Evolutionary conservation across 2,113 vertebrate genomes (phyloP).

Genomic region (Amazona vittata): DNA sequence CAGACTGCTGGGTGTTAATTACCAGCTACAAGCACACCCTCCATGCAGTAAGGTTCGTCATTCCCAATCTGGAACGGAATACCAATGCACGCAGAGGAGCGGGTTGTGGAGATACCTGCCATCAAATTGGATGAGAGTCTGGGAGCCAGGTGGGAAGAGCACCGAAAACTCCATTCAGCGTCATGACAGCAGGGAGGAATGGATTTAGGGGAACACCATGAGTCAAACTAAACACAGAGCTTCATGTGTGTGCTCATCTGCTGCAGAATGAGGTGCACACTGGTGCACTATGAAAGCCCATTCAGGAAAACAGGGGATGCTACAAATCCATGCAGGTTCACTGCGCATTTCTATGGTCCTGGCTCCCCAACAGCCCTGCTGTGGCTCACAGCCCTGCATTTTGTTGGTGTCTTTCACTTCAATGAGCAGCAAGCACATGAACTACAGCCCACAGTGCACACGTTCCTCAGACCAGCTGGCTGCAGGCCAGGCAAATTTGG

Average conservation of each 20-base stretch:
- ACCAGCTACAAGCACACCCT: slow-evolving; percentile 36
- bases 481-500: neutral
- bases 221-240: neutral
- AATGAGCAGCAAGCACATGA: neutral
- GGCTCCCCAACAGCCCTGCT: neutral
- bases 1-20: slow-evolving; percentile 40
- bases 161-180: neutral
- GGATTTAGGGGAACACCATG: neutral
- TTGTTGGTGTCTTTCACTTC: neutral
- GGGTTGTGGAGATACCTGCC: neutral
- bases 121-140: neutral
- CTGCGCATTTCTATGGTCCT: neutral
- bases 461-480: neutral
- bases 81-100: neutral
- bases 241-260: neutral
- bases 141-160: neutral
- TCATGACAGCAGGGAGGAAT: neutral
- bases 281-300: neutral
- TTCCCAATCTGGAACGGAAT: slow-evolving; percentile 23
- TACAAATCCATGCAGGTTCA: neutral
- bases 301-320: neutral
- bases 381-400: neutral
- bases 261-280: neutral
- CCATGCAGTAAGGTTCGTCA: slow-evolving; percentile 10
- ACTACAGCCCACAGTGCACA: neutral